Percentiles rank a stretch among this genome's conserved stretches.
These are phyloP conservation scores for Perca flavescens DNA, from an alignment of 2,113 vertebrate genomes.

Conservation along the genomic window DNA sequence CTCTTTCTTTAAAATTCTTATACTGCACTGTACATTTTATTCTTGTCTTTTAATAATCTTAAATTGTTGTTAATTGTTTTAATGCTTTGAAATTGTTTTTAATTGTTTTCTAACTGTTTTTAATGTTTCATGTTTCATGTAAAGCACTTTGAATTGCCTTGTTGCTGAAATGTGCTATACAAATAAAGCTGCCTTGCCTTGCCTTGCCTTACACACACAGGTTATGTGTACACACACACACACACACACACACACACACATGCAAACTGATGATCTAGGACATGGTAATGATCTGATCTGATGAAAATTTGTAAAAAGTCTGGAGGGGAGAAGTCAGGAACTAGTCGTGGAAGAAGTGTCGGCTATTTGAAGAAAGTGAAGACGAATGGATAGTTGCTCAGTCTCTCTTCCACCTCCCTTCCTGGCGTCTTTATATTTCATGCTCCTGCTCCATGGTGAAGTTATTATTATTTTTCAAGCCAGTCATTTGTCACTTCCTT, in stretches of 20 bases:
- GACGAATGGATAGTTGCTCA: slow-evolving; percentile 7
- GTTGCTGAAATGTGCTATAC: no score
- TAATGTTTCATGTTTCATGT: no score
- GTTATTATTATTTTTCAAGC: slow-evolving; percentile 50
- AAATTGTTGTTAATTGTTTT: no score
- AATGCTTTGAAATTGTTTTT: no score
- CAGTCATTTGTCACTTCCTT: slow-evolving; percentile 56
- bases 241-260: not conserved
- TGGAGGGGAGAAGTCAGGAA: not conserved
- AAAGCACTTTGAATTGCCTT: no score
- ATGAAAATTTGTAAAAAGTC: slow-evolving; percentile 27
- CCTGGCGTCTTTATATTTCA: slow-evolving; percentile 27
- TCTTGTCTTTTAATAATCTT: no score
- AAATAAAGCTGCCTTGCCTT: no score
- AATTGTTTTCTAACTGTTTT: no score
- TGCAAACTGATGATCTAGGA: slow-evolving; percentile 27
- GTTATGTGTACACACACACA: slow-evolving; percentile 11
- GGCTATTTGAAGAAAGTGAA: slow-evolving; percentile 25
- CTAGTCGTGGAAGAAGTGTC: slow-evolving; percentile 10
- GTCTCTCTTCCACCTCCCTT: slow-evolving; percentile 23
- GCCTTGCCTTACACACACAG: not conserved
- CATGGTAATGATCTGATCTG: slow-evolving; percentile 38
- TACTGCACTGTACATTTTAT: no score
- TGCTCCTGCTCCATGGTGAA: slow-evolving; percentile 23
- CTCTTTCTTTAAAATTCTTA: no score